Base-by-base conservation (phyloP, 1,140 invertebrate species). In the Pachypsylla venusta region DNA sequence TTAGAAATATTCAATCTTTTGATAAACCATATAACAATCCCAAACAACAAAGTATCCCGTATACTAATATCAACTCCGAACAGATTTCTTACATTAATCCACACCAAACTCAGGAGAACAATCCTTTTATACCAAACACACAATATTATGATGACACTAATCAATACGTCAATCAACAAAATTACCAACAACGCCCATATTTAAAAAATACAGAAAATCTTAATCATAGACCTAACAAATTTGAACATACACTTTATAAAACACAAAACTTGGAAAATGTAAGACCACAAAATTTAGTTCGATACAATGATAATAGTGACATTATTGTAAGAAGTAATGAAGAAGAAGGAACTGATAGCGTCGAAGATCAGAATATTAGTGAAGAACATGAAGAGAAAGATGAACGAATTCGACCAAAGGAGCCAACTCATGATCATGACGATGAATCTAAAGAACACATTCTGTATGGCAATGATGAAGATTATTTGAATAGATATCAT, bases 351-450 rank as follows among this genome's bases (percentile, higher is more conserved):
- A 3, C 42, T 19, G 16, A 48, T 22, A 22, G 22, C 4, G 22
- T n/a, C 22, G 42, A 48, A 48, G 42, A 48, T 19, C n/a, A 10
- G 5, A 48, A 48, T 48, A 48, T 19, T 19, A 48, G 42, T 48
- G 42, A 48, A 22, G 42, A 48, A 19, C n/a, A 22, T 48, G 42
- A 48, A 10, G 42, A n/a, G 7, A 48, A 48, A 19, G 42, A 48
- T 19, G 42, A 48, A 48, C 4, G 42, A 5, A 19, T 48, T 19
- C 42, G 42, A 48, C 42, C 42, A 19, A 48, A 48, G 22, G 42
- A 48, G n/a, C 42, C 42, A 5, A 19, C 22, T 48, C 42, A 48
- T n/a, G n/a, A n/a, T 48, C 42, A 48, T 48, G 42, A 48, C 42
- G 22, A n/a, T 5, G 42, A 48, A n/a, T 48, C 42, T 3, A 48